Percentiles rank a stretch among this genome's conserved stretches.
These are phyloP conservation scores for Phocoena sinus DNA, from an alignment of 2,113 vertebrate species.

Conservation along the genomic window DNA sequence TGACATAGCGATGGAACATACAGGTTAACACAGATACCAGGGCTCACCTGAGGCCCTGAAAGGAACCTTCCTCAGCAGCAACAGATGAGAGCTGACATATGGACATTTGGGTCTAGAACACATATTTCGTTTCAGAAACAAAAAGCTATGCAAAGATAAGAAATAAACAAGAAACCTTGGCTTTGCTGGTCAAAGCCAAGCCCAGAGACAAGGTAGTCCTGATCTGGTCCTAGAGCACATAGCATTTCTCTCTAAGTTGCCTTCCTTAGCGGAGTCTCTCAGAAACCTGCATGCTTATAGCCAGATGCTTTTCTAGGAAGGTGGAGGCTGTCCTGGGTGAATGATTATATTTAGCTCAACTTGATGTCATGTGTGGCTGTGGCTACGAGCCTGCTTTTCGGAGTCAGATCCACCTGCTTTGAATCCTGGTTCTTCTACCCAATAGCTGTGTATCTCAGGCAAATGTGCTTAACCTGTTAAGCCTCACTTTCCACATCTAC, in stretches of 20 bases:
- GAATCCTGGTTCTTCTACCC: background rate
- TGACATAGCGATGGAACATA: background rate
- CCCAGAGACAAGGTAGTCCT: background rate
- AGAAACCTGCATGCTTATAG: background rate
- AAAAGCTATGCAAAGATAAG: background rate
- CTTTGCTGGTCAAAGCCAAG: background rate
- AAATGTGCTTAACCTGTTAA: background rate
- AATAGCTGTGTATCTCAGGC: background rate
- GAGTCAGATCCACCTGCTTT: background rate
- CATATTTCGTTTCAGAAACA: background rate
- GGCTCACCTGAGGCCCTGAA: background rate
- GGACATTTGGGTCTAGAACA: background rate
- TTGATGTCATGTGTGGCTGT: background rate
- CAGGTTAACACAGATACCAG: background rate
- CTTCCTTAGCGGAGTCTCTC: background rate
- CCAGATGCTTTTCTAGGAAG: background rate
- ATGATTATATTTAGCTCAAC: background rate
- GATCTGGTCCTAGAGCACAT: background rate
- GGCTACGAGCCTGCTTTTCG: background rate
- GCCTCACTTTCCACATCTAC: background rate
- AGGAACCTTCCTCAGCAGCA: background rate
- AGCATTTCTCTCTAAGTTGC: background rate
- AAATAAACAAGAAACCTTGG: background rate
- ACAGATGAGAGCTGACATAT: background rate
- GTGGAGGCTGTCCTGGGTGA: background rate